Evolutionary conservation across 2,888 invertebrate genomes (phyloP), one percentile per base, ranked within the genome.

Genomic region (Eubasilissa splendida): DNA sequence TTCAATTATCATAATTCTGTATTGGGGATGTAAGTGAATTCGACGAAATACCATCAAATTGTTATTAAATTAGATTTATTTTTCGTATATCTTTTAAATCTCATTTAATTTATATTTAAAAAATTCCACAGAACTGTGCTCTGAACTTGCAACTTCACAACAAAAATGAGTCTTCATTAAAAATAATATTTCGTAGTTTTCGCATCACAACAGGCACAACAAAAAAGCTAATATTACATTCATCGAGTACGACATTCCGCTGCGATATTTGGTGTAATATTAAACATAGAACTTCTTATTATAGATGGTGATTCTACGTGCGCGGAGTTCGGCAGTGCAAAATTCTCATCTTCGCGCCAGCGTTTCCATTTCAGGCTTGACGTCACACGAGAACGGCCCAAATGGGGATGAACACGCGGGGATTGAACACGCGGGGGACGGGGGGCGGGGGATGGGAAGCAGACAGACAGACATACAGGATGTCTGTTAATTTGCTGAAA

Each of bases 321-420:
- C 63, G 5, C 63, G 4, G 63, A 63, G 63, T 31, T 63, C 42
- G 33, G 42, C 12, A 63, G 63, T 33, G 63, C 33, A 31, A 42
- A 63, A 63, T 63, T 63, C 33, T 33, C 63, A 33, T 63, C 63
- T 33, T 63, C 63, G 12, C 63, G 63, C 33, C 63, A 33, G 63
- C 63, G 12, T n/a, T 63, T 63, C 63, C 63, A 63, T 63, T 63
- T 63, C 63, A 63, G 63, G 63, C 63, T 33, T 63, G 63, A 63
- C 63, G 63, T 63, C 63, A 63, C 63, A 31, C 63, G 31, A 63
- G 22, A 22, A 22, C 22, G 42, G 63, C 63, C 63, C 63, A 31
- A 63, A 31, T 33, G 63, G 63, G 63, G 33, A 12, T 63, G 33
- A 63, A 63, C 10, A 4, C 14, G 4, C 63, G 63, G 63, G 63